These are phyloP conservation scores for Clarias laeviceps DNA, from an alignment of 2,797 vertebrate species.

Conservation along the genomic window DNA sequence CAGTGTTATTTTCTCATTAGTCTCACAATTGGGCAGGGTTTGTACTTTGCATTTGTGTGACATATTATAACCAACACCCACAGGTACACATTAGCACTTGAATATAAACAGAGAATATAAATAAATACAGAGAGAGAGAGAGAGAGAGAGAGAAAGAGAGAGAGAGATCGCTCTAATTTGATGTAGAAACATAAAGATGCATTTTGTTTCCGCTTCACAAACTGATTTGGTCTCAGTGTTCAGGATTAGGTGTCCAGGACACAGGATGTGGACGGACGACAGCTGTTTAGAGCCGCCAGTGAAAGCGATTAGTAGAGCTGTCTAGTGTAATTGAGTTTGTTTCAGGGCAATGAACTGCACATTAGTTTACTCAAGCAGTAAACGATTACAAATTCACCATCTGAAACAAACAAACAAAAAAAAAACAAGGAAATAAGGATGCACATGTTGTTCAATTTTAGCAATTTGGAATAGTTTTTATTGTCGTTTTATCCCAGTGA, in stretches of 20 bases:
- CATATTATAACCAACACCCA: not conserved
- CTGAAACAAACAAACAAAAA: not conserved
- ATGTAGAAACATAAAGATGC: not conserved
- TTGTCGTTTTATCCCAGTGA: not conserved
- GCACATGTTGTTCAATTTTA: not conserved
- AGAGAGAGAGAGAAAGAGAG: too few relatives aligned
- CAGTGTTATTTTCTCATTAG: not conserved
- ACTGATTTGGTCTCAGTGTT: too few relatives aligned
- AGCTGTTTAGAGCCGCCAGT: not conserved
- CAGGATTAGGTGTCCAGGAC: not conserved
- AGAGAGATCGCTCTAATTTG: not conserved
- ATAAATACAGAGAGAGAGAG: too few relatives aligned
- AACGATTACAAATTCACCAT: not conserved
- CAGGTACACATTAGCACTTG: too few relatives aligned
- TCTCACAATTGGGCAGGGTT: too few relatives aligned
- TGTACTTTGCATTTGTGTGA: not conserved
- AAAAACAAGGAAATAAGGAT: not conserved
- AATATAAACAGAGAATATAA: too few relatives aligned
- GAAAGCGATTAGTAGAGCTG: not conserved
- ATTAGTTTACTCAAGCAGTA: not conserved
- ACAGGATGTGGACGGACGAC: not conserved
- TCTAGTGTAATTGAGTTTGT: not conserved
- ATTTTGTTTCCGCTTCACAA: not conserved
- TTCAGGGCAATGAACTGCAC: not conserved
- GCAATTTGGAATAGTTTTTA: not conserved